Conservation (phyloP, 2,888 invertebrate genomes). For the Zonitis immaculata region DNA sequence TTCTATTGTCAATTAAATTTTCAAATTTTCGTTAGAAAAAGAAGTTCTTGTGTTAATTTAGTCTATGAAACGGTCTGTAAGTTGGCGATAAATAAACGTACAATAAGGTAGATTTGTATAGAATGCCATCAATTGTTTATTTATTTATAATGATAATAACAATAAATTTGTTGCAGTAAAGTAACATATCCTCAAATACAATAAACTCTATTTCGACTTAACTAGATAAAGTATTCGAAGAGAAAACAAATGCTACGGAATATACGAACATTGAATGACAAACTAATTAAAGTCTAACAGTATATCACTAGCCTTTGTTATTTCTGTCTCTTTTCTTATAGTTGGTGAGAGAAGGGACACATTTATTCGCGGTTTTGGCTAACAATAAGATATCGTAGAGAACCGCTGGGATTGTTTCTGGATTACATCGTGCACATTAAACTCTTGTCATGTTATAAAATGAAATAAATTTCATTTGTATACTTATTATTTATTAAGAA, state of each 20-base stretch:
- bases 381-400: slow-evolving; percentile 19
- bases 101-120: too few species aligned
- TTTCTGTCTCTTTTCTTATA: slow-evolving; percentile 16
- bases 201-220: slow-evolving; percentile 32
- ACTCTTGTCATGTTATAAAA: slow-evolving; percentile 1
- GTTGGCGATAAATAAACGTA: too few species aligned
- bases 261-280: slow-evolving; percentile 37
- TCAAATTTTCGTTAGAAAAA: too few species aligned
- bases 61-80: too few species aligned
- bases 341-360: slow-evolving; percentile 12
- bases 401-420: slow-evolving; percentile 26
- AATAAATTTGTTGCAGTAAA: slow-evolving; percentile 17
- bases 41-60: too few species aligned
- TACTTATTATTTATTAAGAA: neutral
- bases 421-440: slow-evolving; percentile 22
- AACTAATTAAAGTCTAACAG: slow-evolving; percentile 38
- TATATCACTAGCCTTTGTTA: slow-evolving; percentile 29
- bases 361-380: slow-evolving; percentile 19
- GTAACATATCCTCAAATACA: slow-evolving; percentile 18
- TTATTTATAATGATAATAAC: slow-evolving; percentile 7
- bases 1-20: too few species aligned
- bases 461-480: slow-evolving; percentile 14
- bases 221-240: slow-evolving; percentile 31
- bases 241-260: slow-evolving; percentile 37
- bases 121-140: too few species aligned